phyloP scores from a whole-genome alignment of 1,140 invertebrate genomes.

The Ceratina calcarata region DNA sequence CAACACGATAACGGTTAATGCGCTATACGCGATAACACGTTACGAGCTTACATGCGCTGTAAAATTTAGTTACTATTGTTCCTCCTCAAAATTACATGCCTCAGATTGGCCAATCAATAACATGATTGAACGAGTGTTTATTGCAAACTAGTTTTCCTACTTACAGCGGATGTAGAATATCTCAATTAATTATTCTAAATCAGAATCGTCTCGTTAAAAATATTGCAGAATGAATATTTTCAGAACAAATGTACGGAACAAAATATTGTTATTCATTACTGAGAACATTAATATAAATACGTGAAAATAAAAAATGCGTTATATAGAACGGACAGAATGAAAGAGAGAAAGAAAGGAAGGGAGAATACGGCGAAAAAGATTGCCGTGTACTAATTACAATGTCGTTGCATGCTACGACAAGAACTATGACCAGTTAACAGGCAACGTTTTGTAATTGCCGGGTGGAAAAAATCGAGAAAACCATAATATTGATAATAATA shows the following conservation, averaged over 20 bases:
- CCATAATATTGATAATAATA: slow-evolving; percentile 19
- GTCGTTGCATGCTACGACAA: slow-evolving; percentile 39
- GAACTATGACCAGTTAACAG: slow-evolving; percentile 34
- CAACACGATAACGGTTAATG: background rate
- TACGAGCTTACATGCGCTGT: background rate
- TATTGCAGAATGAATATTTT: too few species aligned
- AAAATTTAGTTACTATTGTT: too few species aligned
- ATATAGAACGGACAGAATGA: background rate
- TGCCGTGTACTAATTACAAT: slow-evolving; percentile 54
- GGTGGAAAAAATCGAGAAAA: background rate
- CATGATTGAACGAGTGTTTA: too few species aligned
- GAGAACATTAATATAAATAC: too few species aligned
- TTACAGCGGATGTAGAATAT: too few species aligned
- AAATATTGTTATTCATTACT: too few species aligned
- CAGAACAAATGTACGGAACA: too few species aligned
- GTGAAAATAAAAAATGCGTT: background rate
- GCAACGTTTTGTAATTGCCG: slow-evolving; percentile 12
- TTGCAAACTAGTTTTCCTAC: too few species aligned
- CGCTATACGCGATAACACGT: background rate
- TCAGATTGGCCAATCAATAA: too few species aligned
- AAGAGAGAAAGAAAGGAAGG: background rate
- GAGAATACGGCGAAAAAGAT: slow-evolving; percentile 42
- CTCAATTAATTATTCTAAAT: too few species aligned
- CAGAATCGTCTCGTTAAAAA: too few species aligned
- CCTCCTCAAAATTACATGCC: too few species aligned